A percentile compares a stretch with the other conserved stretches of the same genome.
These are phyloP conservation scores for Lophochroa leadbeateri DNA, from an alignment of 2,113 vertebrate species.

Conservation along the genomic window DNA sequence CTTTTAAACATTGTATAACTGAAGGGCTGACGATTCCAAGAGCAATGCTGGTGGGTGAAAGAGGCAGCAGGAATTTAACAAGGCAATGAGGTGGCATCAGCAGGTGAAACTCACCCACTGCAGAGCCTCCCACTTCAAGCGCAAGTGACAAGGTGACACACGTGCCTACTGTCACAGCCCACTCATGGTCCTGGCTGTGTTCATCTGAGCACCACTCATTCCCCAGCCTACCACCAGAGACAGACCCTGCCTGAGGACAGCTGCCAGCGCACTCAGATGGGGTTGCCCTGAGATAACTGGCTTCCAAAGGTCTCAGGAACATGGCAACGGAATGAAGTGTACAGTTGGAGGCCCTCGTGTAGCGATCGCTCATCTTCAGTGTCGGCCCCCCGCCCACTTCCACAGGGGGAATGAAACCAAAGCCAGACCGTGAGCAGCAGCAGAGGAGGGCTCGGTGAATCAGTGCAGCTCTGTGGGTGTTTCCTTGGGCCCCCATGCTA, in stretches of 20 bases:
- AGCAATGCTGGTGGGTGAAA: slow-evolving; percentile 19
- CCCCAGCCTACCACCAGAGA: not conserved
- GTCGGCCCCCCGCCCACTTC: not conserved
- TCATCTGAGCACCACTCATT: not conserved
- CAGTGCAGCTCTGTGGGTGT: not conserved
- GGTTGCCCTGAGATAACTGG: not conserved
- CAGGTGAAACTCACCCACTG: slow-evolving; percentile 35
- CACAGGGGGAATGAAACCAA: not conserved
- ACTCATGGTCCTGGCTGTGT: not conserved
- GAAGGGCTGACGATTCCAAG: not conserved
- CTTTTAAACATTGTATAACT: not conserved
- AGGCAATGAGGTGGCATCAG: slow-evolving; percentile 11
- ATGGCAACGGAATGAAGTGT: fast-evolving
- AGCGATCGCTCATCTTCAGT: not conserved
- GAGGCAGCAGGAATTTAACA: not conserved
- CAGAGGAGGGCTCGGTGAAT: not conserved
- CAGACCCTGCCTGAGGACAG: not conserved
- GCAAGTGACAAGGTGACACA: not conserved
- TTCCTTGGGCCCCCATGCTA: not conserved
- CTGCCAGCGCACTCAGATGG: fast-evolving
- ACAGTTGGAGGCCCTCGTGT: not conserved
- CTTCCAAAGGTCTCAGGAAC: not conserved
- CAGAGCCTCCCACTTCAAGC: not conserved
- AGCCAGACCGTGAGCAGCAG: not conserved
- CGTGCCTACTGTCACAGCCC: not conserved